Conservation (phyloP, 53 echinoderm and acorn worm species). For the Henricia sp. region DNA sequence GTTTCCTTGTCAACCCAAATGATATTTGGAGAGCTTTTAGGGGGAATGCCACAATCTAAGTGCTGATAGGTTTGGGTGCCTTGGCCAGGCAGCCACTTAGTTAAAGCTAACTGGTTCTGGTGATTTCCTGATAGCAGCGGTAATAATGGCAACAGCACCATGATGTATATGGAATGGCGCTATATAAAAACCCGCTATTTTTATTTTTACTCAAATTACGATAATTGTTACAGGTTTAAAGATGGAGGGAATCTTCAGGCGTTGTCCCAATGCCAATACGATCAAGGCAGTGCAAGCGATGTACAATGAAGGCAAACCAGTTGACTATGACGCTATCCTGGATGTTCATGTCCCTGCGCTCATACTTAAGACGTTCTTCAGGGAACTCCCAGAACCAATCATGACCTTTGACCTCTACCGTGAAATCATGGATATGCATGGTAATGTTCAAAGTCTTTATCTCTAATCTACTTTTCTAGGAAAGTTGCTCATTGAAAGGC, state of each 20-base stretch:
- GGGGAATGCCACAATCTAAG: too few species aligned
- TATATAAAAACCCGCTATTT: too few species aligned
- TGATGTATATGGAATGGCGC: too few species aligned
- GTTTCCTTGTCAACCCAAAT: too few species aligned
- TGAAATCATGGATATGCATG: constrained; percentile 79
- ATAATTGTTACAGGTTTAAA: constrained; percentile 68
- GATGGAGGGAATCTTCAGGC: constrained; percentile 85
- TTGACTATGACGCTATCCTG: constrained; percentile 71
- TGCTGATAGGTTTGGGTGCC: too few species aligned
- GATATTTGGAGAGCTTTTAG: too few species aligned
- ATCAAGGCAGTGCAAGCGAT: constrained; percentile 80
- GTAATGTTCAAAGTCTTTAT: constrained; percentile 34
- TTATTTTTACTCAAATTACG: not conserved
- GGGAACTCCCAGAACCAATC: constrained; percentile 94
- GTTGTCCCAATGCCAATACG: constrained; percentile 90
- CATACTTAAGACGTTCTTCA: constrained; percentile 94
- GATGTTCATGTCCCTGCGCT: constrained; percentile 90
- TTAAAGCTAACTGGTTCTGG: too few species aligned
- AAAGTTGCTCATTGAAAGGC: too few species aligned
- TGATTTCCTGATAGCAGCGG: too few species aligned
- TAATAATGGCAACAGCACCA: too few species aligned
- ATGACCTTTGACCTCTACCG: constrained; percentile 94
- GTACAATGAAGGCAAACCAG: constrained; percentile 79
- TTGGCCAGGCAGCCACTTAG: too few species aligned
- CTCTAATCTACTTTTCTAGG: too few species aligned